Evolutionary conservation across 2,113 vertebrate genomes (phyloP).

Genomic region (Procavia capensis): DNA sequence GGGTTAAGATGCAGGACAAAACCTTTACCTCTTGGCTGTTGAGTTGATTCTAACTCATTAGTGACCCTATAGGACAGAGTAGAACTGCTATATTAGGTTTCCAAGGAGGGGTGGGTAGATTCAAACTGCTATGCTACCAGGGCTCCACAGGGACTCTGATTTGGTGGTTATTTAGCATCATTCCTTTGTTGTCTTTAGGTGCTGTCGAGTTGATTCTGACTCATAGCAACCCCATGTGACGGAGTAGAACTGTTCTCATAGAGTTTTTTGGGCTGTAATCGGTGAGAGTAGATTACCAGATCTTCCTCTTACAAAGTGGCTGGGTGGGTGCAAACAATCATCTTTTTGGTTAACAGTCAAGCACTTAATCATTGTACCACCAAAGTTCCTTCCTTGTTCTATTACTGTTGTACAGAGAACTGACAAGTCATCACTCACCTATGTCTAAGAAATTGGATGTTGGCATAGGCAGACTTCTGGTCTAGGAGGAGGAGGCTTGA

Average conservation of each 20-base stretch:
- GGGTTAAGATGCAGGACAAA: neutral
- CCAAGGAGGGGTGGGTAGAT: too few relatives aligned
- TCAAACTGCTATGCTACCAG: too few relatives aligned
- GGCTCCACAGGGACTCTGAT: neutral
- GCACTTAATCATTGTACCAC: neutral
- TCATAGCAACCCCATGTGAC: neutral
- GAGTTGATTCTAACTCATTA: too few relatives aligned
- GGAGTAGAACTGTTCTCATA: neutral
- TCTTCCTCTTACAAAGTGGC: neutral
- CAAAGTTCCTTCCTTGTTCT: neutral
- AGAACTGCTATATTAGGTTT: too few relatives aligned
- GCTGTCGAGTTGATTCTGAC: neutral
- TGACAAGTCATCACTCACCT: neutral
- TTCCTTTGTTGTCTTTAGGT: neutral
- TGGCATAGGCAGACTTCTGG: neutral
- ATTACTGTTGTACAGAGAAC: neutral
- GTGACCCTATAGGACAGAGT: too few relatives aligned
- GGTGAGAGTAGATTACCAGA: neutral
- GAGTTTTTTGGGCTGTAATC: neutral
- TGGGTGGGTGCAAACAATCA: neutral
- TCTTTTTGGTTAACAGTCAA: neutral
- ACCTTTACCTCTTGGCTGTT: neutral
- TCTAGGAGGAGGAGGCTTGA: neutral
- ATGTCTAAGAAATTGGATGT: neutral
- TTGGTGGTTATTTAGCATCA: conserved; percentile 1